phyloP scores from a whole-genome alignment of 2,113 vertebrate genomes.

The Etheostoma spectabile region DNA sequence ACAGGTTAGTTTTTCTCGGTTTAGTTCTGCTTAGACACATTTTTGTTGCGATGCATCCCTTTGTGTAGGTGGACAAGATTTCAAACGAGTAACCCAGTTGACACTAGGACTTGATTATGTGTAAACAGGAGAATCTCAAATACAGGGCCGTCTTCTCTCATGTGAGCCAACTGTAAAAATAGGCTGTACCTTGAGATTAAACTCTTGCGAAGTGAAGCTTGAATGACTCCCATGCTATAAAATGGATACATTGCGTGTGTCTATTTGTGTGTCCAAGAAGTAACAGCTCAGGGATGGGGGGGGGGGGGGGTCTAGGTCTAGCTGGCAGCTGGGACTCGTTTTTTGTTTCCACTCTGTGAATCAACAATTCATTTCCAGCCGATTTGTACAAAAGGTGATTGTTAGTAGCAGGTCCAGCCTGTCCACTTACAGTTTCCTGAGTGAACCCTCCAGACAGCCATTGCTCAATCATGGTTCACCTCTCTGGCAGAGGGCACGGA shows the following conservation, averaged over 20 bases:
- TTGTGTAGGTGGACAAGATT: slow-evolving; percentile 21
- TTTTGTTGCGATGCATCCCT: slow-evolving; percentile 25
- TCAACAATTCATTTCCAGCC: slow-evolving; percentile 72
- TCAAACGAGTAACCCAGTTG: background rate
- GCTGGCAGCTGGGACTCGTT: slow-evolving; percentile 48
- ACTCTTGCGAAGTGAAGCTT: background rate
- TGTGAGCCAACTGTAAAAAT: background rate
- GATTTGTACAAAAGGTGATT: slow-evolving; percentile 76
- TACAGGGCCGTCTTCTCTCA: background rate
- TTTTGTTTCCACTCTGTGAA: slow-evolving; percentile 58
- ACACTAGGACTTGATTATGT: slow-evolving; percentile 5
- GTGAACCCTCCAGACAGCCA: slow-evolving; percentile 78
- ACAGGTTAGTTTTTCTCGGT: background rate
- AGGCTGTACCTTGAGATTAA: background rate
- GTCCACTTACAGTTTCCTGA: slow-evolving; percentile 76
- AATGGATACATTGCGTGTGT: background rate
- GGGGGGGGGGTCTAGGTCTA: slow-evolving; percentile 1
- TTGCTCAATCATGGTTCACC: slow-evolving; percentile 78
- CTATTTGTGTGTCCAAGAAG: slow-evolving; percentile 7
- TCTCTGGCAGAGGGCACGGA: slow-evolving; percentile 74
- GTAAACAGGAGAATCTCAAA: slow-evolving; percentile 32
- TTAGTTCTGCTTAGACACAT: background rate
- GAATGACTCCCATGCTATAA: background rate
- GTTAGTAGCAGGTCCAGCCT: slow-evolving; percentile 68
- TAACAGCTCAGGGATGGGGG: background rate